Evolutionary conservation across 2,797 vertebrate species (phyloP).

Genomic region (Parauchenoglanis ngamensis): DNA sequence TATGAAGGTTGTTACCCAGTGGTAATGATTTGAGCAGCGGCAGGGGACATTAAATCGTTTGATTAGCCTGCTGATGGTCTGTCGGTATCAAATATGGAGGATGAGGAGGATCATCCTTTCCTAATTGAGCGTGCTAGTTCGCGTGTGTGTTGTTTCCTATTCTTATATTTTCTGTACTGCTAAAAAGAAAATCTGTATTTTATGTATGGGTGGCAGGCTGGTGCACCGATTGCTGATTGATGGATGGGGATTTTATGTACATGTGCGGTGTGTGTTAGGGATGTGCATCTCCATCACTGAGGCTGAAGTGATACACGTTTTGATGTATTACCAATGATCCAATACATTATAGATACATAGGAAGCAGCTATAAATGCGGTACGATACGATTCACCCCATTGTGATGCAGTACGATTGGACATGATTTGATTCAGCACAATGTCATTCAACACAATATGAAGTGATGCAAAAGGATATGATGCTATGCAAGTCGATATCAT

Average conservation of each 20-base stretch:
- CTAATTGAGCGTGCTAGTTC: conserved; percentile 11
- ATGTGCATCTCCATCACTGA: neutral
- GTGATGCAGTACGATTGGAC: no score
- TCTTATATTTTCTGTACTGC: neutral
- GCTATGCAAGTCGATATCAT: no score
- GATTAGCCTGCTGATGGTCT: conserved; percentile 58
- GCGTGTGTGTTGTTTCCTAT: neutral
- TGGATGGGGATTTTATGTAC: neutral
- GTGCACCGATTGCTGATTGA: no score
- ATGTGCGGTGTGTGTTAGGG: neutral
- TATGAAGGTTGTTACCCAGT: conserved; percentile 63
- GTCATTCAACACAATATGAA: no score
- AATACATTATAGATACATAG: no score
- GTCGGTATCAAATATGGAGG: conserved; percentile 31
- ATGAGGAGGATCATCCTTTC: conserved; percentile 46
- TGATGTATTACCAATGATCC: no score
- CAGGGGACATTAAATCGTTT: conserved; percentile 54
- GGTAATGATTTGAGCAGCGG: conserved; percentile 65
- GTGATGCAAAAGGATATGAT: no score
- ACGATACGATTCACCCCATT: no score
- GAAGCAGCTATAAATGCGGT: no score
- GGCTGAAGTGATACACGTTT: no score
- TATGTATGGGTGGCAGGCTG: no score
- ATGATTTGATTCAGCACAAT: no score
- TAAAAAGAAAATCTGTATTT: neutral